Percentiles rank a stretch among this genome's conserved stretches.
Evolutionary conservation across 2,797 vertebrate genomes (phyloP).

Genomic region (Anabas testudineus): DNA sequence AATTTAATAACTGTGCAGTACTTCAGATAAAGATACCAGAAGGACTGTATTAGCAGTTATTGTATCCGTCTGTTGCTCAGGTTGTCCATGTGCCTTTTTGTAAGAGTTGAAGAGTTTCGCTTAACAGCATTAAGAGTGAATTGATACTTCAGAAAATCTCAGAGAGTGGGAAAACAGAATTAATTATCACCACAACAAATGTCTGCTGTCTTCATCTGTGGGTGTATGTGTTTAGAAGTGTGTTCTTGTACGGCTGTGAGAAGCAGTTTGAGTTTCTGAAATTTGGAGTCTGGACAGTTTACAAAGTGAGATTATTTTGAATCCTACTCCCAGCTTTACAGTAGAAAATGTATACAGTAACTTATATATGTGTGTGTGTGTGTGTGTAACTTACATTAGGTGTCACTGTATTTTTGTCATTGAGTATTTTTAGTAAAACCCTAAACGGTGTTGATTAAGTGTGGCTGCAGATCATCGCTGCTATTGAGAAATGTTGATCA

Average conservation of each 20-base stretch:
- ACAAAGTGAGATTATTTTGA: constrained; percentile 21
- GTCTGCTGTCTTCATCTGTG: constrained; percentile 63
- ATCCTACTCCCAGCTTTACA: constrained; percentile 3
- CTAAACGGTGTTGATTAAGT: background rate
- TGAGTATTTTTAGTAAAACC: background rate
- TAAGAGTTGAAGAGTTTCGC: constrained; percentile 15
- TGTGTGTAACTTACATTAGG: background rate
- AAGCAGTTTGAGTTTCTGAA: constrained; percentile 39
- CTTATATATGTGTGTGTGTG: background rate
- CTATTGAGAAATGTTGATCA: constrained; percentile 8
- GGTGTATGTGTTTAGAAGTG: constrained; percentile 57
- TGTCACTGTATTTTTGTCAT: background rate
- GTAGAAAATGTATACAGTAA: background rate
- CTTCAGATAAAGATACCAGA: background rate
- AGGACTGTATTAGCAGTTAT: background rate
- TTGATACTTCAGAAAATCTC: constrained; percentile 21
- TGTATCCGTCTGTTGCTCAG: background rate
- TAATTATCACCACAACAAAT: constrained; percentile 73
- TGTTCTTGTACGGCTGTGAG: constrained; percentile 50
- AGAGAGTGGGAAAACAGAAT: constrained; percentile 56
- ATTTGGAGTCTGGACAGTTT: constrained; percentile 52
- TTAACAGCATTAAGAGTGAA: constrained; percentile 10
- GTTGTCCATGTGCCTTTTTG: background rate
- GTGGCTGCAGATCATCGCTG: constrained; percentile 20
- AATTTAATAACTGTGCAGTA: background rate